Conservation (phyloP, 2,888 invertebrate species). For the Ochropacha duplaris region DNA sequence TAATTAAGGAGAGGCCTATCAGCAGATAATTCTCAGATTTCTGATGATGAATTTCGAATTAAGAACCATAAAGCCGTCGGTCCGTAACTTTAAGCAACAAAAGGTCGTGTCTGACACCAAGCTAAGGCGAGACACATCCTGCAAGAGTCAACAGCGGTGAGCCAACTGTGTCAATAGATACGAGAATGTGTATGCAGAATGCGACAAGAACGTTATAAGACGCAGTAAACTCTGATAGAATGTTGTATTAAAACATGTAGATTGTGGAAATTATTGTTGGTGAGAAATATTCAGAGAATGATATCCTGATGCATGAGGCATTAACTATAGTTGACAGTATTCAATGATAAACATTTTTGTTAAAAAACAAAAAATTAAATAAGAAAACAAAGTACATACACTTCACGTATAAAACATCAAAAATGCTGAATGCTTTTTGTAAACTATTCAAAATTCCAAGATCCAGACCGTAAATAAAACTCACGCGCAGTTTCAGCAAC, state of each 20-base stretch:
- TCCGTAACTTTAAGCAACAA: background rate
- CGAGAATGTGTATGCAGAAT: slow-evolving; percentile 10
- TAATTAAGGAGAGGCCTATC: no score
- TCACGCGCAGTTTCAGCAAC: background rate
- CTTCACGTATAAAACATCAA: no score
- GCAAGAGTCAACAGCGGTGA: slow-evolving; percentile 7
- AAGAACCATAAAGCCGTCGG: background rate
- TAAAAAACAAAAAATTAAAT: no score
- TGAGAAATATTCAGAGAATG: no score
- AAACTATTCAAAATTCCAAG: background rate
- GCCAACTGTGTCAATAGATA: slow-evolving; percentile 13
- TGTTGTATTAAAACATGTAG: background rate
- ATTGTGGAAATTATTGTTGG: background rate
- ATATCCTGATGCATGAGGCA: no score
- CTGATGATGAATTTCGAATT: background rate
- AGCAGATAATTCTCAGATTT: background rate
- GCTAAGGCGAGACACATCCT: slow-evolving; percentile 4
- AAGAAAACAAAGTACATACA: no score
- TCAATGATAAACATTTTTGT: no score
- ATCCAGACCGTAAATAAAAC: background rate
- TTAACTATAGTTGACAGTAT: no score
- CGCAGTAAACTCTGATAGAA: background rate
- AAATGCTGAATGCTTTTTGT: no score
- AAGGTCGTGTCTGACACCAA: background rate
- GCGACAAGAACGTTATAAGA: slow-evolving; percentile 3